These are phyloP conservation scores for Clistopyga incitator DNA, from an alignment of 2,888 invertebrate species.

Conservation along the genomic window DNA sequence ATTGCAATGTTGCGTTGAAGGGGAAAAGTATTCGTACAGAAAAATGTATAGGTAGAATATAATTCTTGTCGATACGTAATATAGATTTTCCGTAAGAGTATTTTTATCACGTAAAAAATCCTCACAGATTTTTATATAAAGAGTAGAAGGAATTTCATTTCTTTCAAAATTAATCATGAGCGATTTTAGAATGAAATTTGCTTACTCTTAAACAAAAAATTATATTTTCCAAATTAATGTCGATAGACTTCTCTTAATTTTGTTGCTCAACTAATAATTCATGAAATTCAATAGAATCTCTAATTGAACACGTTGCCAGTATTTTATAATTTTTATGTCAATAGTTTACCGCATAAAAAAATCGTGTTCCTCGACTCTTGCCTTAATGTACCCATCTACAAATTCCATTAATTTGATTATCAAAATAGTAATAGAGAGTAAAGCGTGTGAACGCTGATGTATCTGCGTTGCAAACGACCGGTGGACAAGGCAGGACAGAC, in stretches of 20 bases:
- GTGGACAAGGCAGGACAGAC: slow-evolving; percentile 38
- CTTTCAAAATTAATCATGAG: no score
- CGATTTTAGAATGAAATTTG: no score
- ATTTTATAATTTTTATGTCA: neutral
- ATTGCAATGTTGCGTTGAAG: neutral
- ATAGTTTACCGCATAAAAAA: neutral
- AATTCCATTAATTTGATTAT: neutral
- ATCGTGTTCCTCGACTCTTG: neutral
- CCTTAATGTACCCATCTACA: neutral
- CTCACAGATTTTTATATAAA: no score
- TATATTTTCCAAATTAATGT: no score
- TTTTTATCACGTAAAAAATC: no score
- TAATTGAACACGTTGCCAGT: neutral
- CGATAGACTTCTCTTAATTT: neutral
- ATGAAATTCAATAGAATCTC: neutral
- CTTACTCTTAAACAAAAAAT: no score
- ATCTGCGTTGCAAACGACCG: slow-evolving; percentile 6
- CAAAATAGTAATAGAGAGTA: neutral
- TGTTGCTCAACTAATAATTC: neutral
- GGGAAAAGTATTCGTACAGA: neutral
- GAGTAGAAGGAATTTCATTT: no score
- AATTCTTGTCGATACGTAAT: no score
- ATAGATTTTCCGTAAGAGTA: no score
- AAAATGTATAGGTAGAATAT: no score
- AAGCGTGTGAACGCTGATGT: slow-evolving; percentile 41